Evolutionary conservation across 2,113 vertebrate species (phyloP).

Genomic region (Danio rerio): GRCz12tu NC_133183.1:12903501-12904000

Average conservation of each 20-base stretch:
- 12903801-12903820: not conserved
- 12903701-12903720: not conserved
- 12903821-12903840: not conserved
- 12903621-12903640: too few relatives aligned
- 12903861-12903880: conserved; percentile 36
- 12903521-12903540: too few relatives aligned
- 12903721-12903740: not conserved
- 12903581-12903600: too few relatives aligned
- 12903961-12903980: not conserved
- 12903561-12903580: too few relatives aligned
- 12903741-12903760: conserved; percentile 1
- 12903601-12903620: too few relatives aligned
- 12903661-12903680: not conserved
- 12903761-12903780: not conserved
- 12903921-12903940: conserved; percentile 46
- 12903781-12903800: not conserved
- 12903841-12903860: conserved; percentile 41
- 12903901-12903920: conserved; percentile 39
- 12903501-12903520: too few relatives aligned
- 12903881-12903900: conserved; percentile 39
- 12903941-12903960: not conserved
- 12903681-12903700: conserved; percentile 17
- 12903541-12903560: too few relatives aligned
- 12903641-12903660: too few relatives aligned
- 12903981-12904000: too few relatives aligned